Percentiles rank a stretch among this genome's conserved stretches.
Conservation (phyloP, 2,113 vertebrate genomes). For the Caranx melampygus region DNA sequence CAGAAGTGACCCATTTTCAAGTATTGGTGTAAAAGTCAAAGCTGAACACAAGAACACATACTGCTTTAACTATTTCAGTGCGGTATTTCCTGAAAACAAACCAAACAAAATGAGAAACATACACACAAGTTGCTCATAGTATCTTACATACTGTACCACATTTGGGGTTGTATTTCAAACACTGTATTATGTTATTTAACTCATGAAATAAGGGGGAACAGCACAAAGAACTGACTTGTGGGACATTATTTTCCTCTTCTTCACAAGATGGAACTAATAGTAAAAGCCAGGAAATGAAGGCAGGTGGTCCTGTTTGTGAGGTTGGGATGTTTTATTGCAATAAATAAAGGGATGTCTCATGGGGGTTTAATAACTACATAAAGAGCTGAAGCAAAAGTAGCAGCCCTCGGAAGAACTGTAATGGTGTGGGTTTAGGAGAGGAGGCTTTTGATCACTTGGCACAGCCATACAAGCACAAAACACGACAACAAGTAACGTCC, state of each 20-base stretch:
- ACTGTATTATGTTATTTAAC: neutral
- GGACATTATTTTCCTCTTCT: neutral
- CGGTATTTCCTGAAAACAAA: conserved; percentile 47
- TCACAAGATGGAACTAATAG: neutral
- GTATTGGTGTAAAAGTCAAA: conserved; percentile 77
- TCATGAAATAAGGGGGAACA: conserved; percentile 4
- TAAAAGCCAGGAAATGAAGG: conserved; percentile 47
- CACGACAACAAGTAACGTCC: neutral
- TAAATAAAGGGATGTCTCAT: conserved; percentile 25
- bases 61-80: conserved; percentile 57
- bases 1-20: conserved; percentile 80
- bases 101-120: conserved; percentile 41
- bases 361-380: conserved; percentile 5
- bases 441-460: conserved; percentile 51
- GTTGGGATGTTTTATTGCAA: conserved; percentile 23
- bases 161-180: conserved; percentile 27
- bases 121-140: conserved; percentile 14
- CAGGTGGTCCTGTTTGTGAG: conserved; percentile 55
- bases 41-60: conserved; percentile 55
- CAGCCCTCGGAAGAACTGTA: conserved; percentile 60
- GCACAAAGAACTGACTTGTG: neutral
- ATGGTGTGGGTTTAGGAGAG: conserved; percentile 65
- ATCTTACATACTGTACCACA: conserved; percentile 47
- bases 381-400: conserved; percentile 48
- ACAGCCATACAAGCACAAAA: conserved; percentile 40